Conservation (phyloP, 2,797 vertebrate genomes). For the Chromis chromis region DNA sequence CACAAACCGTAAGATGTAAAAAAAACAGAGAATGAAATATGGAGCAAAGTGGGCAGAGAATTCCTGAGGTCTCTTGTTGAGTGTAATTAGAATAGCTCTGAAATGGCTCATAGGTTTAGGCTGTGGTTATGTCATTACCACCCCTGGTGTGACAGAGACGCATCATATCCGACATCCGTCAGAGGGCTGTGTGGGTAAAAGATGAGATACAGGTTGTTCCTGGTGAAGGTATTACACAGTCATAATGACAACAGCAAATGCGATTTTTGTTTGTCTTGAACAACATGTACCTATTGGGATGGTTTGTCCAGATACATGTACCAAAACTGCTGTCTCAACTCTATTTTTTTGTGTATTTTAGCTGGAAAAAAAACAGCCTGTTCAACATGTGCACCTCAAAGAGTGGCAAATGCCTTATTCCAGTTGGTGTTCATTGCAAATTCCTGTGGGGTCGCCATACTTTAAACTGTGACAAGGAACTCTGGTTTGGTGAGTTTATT, state of each 20-base stretch:
- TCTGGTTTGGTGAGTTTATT: constrained; percentile 43
- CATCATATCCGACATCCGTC: constrained; percentile 60
- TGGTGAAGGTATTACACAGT: constrained; percentile 41
- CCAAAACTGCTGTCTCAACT: constrained; percentile 36
- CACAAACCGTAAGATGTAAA: constrained; percentile 53
- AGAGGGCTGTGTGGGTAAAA: constrained; percentile 31
- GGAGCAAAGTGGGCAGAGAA: constrained; percentile 58
- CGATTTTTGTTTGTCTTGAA: constrained; percentile 35
- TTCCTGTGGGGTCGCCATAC: constrained; percentile 51
- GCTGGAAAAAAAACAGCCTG: constrained; percentile 20
- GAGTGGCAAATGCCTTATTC: constrained; percentile 31
- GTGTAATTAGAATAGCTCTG: constrained; percentile 72
- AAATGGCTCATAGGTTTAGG: constrained; percentile 63
- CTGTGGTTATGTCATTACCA: constrained; percentile 57
- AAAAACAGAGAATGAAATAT: constrained; percentile 46
- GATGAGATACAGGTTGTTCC: constrained; percentile 53
- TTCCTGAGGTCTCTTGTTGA: constrained; percentile 62
- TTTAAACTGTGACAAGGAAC: constrained; percentile 45
- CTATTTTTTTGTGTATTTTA: constrained; percentile 42
- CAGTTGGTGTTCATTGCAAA: constrained; percentile 43
- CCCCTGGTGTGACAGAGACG: constrained; percentile 47
- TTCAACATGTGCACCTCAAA: constrained; percentile 34
- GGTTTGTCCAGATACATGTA: constrained; percentile 11
- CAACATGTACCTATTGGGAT: constrained; percentile 15
- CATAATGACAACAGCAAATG: constrained; percentile 56